phyloP scores from a whole-genome alignment of 2,888 invertebrate genomes.

The Pristionchus arcanus region DNA sequence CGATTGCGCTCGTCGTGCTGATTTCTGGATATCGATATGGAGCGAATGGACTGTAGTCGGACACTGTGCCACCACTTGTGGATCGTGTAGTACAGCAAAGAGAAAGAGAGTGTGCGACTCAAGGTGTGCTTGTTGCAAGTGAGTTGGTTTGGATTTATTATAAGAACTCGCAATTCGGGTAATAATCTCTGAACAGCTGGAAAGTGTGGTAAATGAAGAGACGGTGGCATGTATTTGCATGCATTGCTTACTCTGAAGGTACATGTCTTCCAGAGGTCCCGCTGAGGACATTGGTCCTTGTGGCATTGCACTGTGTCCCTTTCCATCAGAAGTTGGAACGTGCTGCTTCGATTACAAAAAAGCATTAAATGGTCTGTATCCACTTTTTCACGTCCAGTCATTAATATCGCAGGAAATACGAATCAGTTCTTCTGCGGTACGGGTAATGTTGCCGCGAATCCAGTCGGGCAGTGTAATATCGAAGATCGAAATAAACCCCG shows the following conservation, averaged over 20 bases:
- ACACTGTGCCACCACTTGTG: neutral
- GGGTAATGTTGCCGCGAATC: too few species aligned
- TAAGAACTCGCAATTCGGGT: too few species aligned
- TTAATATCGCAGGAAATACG: neutral
- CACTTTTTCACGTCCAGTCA: neutral
- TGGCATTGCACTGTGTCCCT: slow-evolving; percentile 59
- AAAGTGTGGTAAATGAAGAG: neutral
- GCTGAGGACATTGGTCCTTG: slow-evolving; percentile 20
- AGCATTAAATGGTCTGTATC: slow-evolving; percentile 50
- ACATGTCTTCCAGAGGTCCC: neutral
- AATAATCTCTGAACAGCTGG: too few species aligned
- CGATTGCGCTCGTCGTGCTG: neutral
- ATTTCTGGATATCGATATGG: neutral
- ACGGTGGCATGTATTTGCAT: neutral
- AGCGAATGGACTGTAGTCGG: neutral
- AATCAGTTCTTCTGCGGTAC: slow-evolving; percentile 37
- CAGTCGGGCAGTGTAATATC: neutral
- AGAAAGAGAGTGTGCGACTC: neutral
- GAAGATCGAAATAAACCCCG: neutral
- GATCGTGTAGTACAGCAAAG: neutral
- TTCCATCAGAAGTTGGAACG: slow-evolving; percentile 58
- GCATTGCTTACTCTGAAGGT: neutral
- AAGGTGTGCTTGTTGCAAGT: neutral
- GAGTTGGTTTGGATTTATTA: neutral
- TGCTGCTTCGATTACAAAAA: slow-evolving; percentile 63